A percentile compares a stretch with the other conserved stretches of the same genome.
phyloP scores from a whole-genome alignment of 2,797 vertebrate genomes.

The Ctenopoma kingsleyae region DNA sequence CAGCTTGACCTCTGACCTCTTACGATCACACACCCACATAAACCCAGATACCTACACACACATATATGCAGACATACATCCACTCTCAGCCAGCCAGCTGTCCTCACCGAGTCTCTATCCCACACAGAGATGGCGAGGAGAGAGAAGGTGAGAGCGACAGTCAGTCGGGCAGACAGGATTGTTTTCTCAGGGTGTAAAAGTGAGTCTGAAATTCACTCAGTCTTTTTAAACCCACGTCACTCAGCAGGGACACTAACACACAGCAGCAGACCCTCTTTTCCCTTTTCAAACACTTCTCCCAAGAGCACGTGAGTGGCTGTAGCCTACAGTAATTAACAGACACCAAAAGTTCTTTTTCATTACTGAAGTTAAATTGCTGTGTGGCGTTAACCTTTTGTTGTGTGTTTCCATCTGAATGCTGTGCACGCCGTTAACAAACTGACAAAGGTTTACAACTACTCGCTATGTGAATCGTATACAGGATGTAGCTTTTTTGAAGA shows the following conservation, averaged over 20 bases:
- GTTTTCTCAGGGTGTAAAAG: conserved; percentile 76
- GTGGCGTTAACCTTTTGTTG: too few species aligned
- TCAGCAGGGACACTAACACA: conserved; percentile 71
- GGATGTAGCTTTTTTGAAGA: too few species aligned
- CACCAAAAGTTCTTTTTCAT: background rate
- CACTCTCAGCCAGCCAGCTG: conserved; percentile 81
- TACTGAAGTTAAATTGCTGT: background rate
- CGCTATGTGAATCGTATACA: too few species aligned
- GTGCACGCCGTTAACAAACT: too few species aligned
- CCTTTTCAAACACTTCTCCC: conserved; percentile 40
- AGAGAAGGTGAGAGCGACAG: conserved; percentile 70
- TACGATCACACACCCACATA: conserved; percentile 77
- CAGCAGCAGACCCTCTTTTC: conserved; percentile 38
- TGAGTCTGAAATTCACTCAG: conserved; percentile 58
- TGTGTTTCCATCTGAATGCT: too few species aligned
- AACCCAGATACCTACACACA: conserved; percentile 71
- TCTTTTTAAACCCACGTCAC: conserved; percentile 66
- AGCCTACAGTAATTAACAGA: background rate
- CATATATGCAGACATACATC: conserved; percentile 55
- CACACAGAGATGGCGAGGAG: conserved; percentile 38
- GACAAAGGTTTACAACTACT: too few species aligned
- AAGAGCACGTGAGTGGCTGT: conserved; percentile 15
- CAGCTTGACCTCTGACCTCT: conserved; percentile 81
- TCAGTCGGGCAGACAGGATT: conserved; percentile 46
- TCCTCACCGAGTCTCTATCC: conserved; percentile 61